phyloP scores from a whole-genome alignment of 2,888 invertebrate genomes.

The Chrysolina haemoptera region DNA sequence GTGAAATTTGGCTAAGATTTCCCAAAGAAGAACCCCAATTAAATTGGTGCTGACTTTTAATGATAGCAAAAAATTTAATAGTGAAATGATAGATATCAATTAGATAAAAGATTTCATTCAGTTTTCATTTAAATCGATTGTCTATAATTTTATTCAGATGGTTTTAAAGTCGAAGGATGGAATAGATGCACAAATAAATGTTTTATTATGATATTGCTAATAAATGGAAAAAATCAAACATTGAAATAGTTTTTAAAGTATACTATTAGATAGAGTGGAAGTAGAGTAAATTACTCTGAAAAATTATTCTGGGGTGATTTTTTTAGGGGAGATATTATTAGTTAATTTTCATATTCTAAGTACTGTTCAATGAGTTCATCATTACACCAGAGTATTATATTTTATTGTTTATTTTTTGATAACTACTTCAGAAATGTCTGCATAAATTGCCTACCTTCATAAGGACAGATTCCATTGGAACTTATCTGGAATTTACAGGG shows the following conservation, averaged over 20 bases:
- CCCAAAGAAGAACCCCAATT: no score
- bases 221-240: slow-evolving; percentile 5
- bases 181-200: not conserved
- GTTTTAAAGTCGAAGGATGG: slow-evolving; percentile 3
- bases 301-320: slow-evolving; percentile 17
- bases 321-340: not conserved
- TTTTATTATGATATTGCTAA: not conserved
- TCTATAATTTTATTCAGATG: not conserved
- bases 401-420: not conserved
- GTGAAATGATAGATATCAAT: not conserved
- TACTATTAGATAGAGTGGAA: slow-evolving; percentile 66
- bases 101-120: no score
- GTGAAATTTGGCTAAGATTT: no score
- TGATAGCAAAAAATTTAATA: no score
- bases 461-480: slow-evolving; percentile 8
- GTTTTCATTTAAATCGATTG: not conserved
- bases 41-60: no score
- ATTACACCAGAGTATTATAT: not conserved
- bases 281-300: slow-evolving; percentile 69
- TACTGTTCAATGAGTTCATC: not conserved
- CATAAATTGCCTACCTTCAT: slow-evolving; percentile 13
- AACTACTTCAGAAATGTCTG: not conserved
- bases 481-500: slow-evolving; percentile 38
- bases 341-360: not conserved
- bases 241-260: slow-evolving; percentile 51